Evolutionary conservation across 2,113 vertebrate species (phyloP), one percentile per base, ranked within the genome.

Genomic region (Turnix velox): DNA sequence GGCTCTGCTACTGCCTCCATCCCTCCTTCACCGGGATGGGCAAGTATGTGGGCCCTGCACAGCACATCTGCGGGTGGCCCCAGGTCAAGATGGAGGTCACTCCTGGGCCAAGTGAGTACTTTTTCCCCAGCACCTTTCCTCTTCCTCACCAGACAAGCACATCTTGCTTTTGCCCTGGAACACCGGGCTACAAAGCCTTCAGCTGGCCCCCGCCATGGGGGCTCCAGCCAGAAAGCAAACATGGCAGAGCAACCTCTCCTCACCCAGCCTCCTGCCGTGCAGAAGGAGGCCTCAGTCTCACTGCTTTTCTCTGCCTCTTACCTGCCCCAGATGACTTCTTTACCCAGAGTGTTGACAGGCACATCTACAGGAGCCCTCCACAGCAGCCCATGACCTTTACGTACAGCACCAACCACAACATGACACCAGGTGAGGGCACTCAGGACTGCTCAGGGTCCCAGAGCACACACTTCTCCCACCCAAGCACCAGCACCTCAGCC

Each of bases 321-420:
- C 25, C 63, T 24, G n/a, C 43, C n/a, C 18, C 37, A 86, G 84
- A 83, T 33, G 82, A 91, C 19, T 80, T 74, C 10, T 20, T 6
- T 40, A 49, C 31, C 0, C 54, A 80, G 0, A 11, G 0, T 4
- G 75, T 82, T 3, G 4, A 18, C 13, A 80, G 8, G 28, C 75
- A 62, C 0, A 0, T 67, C 35, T 85, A 7, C 46, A 3, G 4
- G 0, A 9, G 6, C 0, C 12, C 62, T 20, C 89, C 43, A 0
- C 3, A 18, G 2, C 43, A 6, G 4, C 8, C 23, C 43, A 30
- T 65, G 72, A 6, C 10, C 4, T 45, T 4, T 51, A n/a, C 51
- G 18, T 57, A 10, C 28, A 74, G 49, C 5, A 0, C 8, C 0
- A 16, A 2, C 27, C 1, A 4, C 2, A 2, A 22, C 31, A 46